Base-by-base conservation (phyloP, 2,113 vertebrate species). In the Hipposideros armiger region DNA sequence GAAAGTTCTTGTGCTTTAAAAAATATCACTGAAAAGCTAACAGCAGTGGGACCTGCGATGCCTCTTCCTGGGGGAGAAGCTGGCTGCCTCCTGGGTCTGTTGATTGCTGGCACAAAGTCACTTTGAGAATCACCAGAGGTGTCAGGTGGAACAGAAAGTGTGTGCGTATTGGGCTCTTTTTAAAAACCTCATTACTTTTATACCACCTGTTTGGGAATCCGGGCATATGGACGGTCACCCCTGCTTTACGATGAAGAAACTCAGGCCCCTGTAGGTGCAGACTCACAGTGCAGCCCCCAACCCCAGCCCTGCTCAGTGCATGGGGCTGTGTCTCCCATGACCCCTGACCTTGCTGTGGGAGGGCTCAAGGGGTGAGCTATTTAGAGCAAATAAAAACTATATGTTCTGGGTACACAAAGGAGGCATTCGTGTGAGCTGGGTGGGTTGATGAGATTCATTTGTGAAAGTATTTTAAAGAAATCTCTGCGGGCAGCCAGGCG, bases 331-430 rank as follows among this genome's bases (percentile, higher is more conserved):
- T 82, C 7, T 1, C 47, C 77, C 0, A 0, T 89, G 90, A 86
- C 95, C 94, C 94, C 84, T 16, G 40, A 1, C 67, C 94, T 93
- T 24, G 15, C 67, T 52, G 98, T 96, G 92, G 98, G 97, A 97
- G 90, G 96, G 92, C 93, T 80, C 69, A 72, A 60, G 84, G 97
- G 95, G 76, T 93, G 95, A 98, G 97, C 97, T 98, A 90, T 81
- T 98, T 78, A 80, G 94, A 95, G 97, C 95, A 97, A 96, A 97
- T 97, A 96, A 93, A 98, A 98, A 96, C 97, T 97, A 17, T 97
- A 97, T 98, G 94, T 98, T 98, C 98, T 85, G 52, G 91, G 94
- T 96, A 30, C 87, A 99, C 98, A 99, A 99, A 98, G 96, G 91
- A 97, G 96, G 93, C 0, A 77, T 98, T 98, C 91, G 64, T 78